phyloP scores from a whole-genome alignment of 1,140 invertebrate genomes.

The Sycophila sp. region DNA sequence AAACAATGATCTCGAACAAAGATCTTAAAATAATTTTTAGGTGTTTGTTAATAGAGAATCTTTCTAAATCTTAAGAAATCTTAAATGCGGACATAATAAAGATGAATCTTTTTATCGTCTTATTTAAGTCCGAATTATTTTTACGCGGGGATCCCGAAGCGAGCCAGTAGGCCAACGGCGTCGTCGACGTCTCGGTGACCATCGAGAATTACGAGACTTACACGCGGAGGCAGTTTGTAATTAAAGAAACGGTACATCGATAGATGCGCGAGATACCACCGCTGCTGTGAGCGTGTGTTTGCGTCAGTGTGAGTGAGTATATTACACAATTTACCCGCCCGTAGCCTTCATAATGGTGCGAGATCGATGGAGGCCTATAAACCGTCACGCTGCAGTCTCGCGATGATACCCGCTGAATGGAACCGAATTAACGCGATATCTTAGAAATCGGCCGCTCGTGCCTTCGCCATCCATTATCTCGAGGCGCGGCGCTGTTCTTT shows the following conservation, averaged over 20 bases:
- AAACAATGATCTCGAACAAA: too few species aligned
- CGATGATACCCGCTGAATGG: slow-evolving; percentile 1
- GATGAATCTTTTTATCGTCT: too few species aligned
- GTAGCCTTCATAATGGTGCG: slow-evolving; percentile 8
- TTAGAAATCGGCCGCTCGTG: not conserved
- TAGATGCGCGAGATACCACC: slow-evolving; percentile 39
- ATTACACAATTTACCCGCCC: too few species aligned
- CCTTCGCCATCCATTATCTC: slow-evolving; percentile 13
- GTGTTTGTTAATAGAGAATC: too few species aligned
- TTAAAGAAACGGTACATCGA: slow-evolving; percentile 53
- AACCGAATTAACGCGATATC: not conserved
- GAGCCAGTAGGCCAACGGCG: not conserved
- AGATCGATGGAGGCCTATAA: slow-evolving; percentile 6
- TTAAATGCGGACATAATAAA: too few species aligned
- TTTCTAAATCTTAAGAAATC: too few species aligned
- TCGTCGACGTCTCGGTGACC: not conserved
- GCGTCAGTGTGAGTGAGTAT: too few species aligned
- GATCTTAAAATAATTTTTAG: too few species aligned
- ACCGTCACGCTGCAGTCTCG: not conserved
- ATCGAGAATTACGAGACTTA: slow-evolving; percentile 17
- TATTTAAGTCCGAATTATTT: too few species aligned
- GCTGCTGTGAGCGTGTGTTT: not conserved
- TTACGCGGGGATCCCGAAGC: too few species aligned
- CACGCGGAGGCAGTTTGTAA: slow-evolving; percentile 45
- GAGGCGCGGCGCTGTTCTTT: not conserved